Evolutionary conservation across 2,797 vertebrate species (phyloP), one percentile per base, ranked within the genome.

Genomic region (Bradypus variegatus): DNA sequence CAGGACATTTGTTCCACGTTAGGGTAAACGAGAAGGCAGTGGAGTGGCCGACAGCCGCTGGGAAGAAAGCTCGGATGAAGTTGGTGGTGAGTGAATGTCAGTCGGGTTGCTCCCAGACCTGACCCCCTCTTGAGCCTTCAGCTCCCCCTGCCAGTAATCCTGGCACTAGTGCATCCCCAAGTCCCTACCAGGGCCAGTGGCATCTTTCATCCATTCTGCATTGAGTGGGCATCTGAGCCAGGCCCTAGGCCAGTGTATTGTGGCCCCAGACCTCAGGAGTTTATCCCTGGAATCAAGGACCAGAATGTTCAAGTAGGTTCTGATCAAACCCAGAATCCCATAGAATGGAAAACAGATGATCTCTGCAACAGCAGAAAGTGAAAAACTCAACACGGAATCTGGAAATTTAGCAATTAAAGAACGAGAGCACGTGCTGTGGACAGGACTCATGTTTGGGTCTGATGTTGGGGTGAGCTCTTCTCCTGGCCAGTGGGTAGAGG

Each of bases 1-100:
- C 79, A 70, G 93, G 82, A 76, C 89, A 84, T 93, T 94, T 91
- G 88, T 75, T 95, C 85, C 86, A 45, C 62, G 60, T 94, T 93
- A 91, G 72, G 55, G 38, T n/a, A 36, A 92, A 93, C 85, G 73
- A 76, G 86, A 86, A 77, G 29, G 36, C 85, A 72, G 62, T 16
- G n/a, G 95, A 90, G 81, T 2, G n/a, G 45, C 36, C 55, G 79
- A 65, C n/a, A 76, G 50, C 58, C n/a, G 53, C 89, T 94, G 65
- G 2, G 36, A 53, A 82, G 86, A 80, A 88, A 38, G 38, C 64
- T 75, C 89, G 60, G 45, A 90, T 41, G 65, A 16, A 72, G 15
- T 36, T 65, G 45, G 45, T 91, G 84, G 72, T 84, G 53, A 89
- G 38, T 77, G 48, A 81, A 60, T n/a, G 29, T 86, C 38, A 70